A percentile compares a stretch with the other conserved stretches of the same genome.
phyloP scores from a whole-genome alignment of 2,888 invertebrate species.

The Halictus ligatus region DNA sequence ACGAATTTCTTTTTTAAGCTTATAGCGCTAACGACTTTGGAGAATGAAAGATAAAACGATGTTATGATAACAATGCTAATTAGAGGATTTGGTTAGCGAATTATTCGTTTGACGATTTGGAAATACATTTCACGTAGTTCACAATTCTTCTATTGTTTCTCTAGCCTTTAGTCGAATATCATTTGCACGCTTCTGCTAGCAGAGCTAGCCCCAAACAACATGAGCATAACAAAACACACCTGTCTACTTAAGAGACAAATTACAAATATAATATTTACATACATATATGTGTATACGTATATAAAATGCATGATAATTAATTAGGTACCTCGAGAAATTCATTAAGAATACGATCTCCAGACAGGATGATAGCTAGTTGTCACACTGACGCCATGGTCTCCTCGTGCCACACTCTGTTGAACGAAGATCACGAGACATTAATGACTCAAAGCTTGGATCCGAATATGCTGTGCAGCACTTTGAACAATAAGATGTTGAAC shows the following conservation, averaged over 20 bases:
- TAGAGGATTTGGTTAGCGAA: constrained; percentile 65
- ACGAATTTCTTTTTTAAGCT: constrained; percentile 73
- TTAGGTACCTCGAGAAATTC: constrained; percentile 77
- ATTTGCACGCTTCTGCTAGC: constrained; percentile 77
- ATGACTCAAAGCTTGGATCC: constrained; percentile 89
- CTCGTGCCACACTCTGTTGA: constrained; percentile 76
- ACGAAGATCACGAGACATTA: constrained; percentile 80
- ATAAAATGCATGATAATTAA: constrained; percentile 46
- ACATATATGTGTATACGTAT: not conserved
- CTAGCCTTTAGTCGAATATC: constrained; percentile 61
- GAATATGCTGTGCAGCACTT: constrained; percentile 85
- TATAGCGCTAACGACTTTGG: constrained; percentile 72
- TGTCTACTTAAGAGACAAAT: constrained; percentile 8
- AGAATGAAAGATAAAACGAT: constrained; percentile 62
- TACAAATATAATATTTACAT: not conserved
- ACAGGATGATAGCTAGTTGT: constrained; percentile 90
- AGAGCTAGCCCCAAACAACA: constrained; percentile 57
- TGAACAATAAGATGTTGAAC: constrained; percentile 77
- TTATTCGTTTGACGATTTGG: constrained; percentile 63
- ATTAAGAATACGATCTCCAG: constrained; percentile 87
- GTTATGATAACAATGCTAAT: constrained; percentile 59
- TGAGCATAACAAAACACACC: constrained; percentile 57
- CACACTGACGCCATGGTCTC: constrained; percentile 85
- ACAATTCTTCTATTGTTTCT: constrained; percentile 61
- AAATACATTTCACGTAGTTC: constrained; percentile 66